A percentile compares a stretch with the other conserved stretches of the same genome.
These are phyloP conservation scores for Nyctalus aviator DNA, from an alignment of 2,797 vertebrate genomes.

Conservation along the genomic window DNA sequence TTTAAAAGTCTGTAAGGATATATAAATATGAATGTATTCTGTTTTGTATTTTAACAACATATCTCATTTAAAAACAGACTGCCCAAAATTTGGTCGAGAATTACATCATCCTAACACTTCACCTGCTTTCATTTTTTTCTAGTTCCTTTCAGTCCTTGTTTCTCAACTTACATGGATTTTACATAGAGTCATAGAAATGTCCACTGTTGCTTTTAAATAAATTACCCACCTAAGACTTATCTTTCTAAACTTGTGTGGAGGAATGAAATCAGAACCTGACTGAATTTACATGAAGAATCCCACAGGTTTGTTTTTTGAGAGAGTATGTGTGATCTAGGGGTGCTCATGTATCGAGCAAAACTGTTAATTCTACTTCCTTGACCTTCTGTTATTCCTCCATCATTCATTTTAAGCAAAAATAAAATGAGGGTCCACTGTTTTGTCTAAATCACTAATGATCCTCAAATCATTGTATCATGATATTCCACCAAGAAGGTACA, in stretches of 20 bases:
- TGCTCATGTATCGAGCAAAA: conserved; percentile 16
- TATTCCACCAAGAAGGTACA: conserved; percentile 9
- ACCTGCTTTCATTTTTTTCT: conserved; percentile 19
- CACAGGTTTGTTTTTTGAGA: conserved; percentile 23
- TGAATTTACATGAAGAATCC: neutral
- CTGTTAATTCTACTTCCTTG: conserved; percentile 36
- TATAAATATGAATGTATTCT: neutral
- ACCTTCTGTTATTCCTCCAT: neutral
- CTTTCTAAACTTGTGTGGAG: conserved; percentile 33
- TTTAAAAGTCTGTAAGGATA: neutral
- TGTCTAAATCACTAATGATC: conserved; percentile 58
- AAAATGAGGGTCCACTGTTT: neutral
- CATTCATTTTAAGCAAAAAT: conserved; percentile 31
- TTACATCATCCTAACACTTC: conserved; percentile 19
- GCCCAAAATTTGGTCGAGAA: conserved; percentile 38
- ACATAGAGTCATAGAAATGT: neutral
- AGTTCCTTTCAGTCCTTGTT: conserved; percentile 42
- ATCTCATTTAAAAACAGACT: conserved; percentile 40
- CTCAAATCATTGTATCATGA: conserved; percentile 46
- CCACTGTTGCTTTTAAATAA: conserved; percentile 50
- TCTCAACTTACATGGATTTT: conserved; percentile 27
- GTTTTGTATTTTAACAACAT: conserved; percentile 59
- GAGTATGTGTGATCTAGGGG: conserved; percentile 2
- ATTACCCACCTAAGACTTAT: neutral
- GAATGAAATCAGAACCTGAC: conserved; percentile 41